Base-by-base conservation (phyloP, 2,888 invertebrate genomes). In the Cephonodes hylas region DNA sequence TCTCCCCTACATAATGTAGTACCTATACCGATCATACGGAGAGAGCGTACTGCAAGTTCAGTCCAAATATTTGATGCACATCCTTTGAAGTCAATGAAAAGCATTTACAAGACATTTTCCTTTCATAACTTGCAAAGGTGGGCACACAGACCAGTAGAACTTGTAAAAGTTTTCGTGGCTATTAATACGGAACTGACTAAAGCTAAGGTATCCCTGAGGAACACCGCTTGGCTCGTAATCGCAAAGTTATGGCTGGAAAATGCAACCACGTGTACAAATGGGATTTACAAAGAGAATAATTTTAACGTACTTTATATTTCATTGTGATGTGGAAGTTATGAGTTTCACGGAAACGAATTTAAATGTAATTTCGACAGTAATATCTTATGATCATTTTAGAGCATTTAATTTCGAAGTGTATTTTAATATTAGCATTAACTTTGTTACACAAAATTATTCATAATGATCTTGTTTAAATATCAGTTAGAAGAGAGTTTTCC, bases 251-350 rank as follows among this genome's bases (percentile, higher is more conserved):
- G 18, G 18, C 53, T 27, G 15, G 18, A 53, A 18, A 31, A 31
- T 31, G 10, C 53, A 53, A 53, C 53, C 27, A 53, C 31, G 31
- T 53, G 53, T 18, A 53, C 53, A 53, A 53, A 53, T 53, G 53
- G 27, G 31, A 31, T 27, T 53, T 53, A 31, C 31, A 31, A 53
- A 53, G 53, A 53, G 18, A 53, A 53, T 53, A 0, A 53, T 53
- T 53, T 53, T 18, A 53, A 53, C 48, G 15, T 53, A 27, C 8
- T 18, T 53, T 15, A 27, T 38, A 38, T 38, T 38, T 38, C 3
- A 38, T 3, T n/a, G 38, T n/a, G n/a, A n/a, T 38, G 38, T 34
- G 13, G 34, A 34, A 13, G n/a, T 45, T 27, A 15, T 13, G 25
- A 53, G 53, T 31, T 48, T 18, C 10, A 53, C 27, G 18, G 18